These are phyloP conservation scores for Limnodromus scolopaceus DNA, from an alignment of 2,797 vertebrate species.

Conservation along the genomic window DNA sequence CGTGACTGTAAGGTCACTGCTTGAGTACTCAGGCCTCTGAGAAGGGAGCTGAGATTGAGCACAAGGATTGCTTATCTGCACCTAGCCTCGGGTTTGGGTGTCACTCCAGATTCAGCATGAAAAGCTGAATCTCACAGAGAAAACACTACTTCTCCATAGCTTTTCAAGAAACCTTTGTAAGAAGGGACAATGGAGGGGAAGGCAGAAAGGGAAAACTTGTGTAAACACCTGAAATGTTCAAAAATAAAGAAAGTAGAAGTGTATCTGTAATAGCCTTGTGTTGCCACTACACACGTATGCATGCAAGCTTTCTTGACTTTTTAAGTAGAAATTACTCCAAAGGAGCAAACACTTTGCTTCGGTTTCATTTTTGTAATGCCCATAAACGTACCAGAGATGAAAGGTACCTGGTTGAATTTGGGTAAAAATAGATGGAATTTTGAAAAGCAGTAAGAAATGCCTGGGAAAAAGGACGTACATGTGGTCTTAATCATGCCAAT, in stretches of 20 bases:
- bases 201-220: not conserved
- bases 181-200: not conserved
- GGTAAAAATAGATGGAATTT: conserved; percentile 55
- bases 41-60: not conserved
- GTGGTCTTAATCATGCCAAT: conserved; percentile 85
- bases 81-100: not conserved
- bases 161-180: not conserved
- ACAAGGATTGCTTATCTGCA: not conserved
- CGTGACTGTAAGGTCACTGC: not conserved
- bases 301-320: not conserved
- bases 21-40: not conserved
- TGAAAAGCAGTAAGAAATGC: conserved; percentile 27
- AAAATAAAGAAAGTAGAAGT: not conserved
- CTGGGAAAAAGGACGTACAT: conserved; percentile 73
- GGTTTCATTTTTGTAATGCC: not conserved
- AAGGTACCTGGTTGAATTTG: conserved; percentile 30
- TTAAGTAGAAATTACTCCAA: not conserved
- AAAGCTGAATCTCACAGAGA: not conserved
- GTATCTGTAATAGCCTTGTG: rapidly evolving
- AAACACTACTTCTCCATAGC: not conserved
- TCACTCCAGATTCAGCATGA: not conserved
- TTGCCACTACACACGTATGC: not conserved
- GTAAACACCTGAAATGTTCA: not conserved
- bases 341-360: not conserved
- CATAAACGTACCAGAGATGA: conserved; percentile 31